phyloP scores from a whole-genome alignment of 2,797 vertebrate genomes.

The Cyprinella venusta region DNA sequence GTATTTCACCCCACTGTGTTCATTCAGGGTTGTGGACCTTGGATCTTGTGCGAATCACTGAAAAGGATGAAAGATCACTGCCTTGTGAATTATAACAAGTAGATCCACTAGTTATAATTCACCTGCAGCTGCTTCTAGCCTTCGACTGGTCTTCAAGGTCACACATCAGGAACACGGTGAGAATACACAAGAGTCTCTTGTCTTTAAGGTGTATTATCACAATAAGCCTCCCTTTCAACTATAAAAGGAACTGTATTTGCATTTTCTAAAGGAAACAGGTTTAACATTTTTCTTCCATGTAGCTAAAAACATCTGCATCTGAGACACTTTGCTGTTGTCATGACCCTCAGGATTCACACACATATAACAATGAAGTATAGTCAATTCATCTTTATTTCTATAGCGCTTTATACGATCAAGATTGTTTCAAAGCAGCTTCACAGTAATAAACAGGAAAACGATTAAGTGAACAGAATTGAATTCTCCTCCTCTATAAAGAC shows the following conservation, averaged over 20 bases:
- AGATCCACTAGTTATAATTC: constrained; percentile 55
- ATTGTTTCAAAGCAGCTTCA: background rate
- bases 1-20: constrained; percentile 28
- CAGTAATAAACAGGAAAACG: background rate
- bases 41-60: constrained; percentile 39
- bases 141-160: constrained; percentile 42
- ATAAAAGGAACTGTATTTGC: constrained; percentile 3
- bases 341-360: background rate
- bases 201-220: constrained; percentile 39
- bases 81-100: constrained; percentile 55
- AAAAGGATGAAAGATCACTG: constrained; percentile 36
- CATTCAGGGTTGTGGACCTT: constrained; percentile 37
- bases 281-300: background rate
- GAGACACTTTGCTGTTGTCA: background rate
- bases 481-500: too few species aligned
- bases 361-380: background rate
- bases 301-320: background rate
- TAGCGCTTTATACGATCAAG: background rate
- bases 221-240: constrained; percentile 28
- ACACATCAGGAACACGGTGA: constrained; percentile 47
- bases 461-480: background rate
- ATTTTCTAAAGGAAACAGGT: background rate
- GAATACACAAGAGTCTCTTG: constrained; percentile 22
- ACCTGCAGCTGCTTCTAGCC: constrained; percentile 43
- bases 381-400: background rate